phyloP scores from a whole-genome alignment of 2,888 invertebrate genomes.

The Monochamus alternatus region DNA sequence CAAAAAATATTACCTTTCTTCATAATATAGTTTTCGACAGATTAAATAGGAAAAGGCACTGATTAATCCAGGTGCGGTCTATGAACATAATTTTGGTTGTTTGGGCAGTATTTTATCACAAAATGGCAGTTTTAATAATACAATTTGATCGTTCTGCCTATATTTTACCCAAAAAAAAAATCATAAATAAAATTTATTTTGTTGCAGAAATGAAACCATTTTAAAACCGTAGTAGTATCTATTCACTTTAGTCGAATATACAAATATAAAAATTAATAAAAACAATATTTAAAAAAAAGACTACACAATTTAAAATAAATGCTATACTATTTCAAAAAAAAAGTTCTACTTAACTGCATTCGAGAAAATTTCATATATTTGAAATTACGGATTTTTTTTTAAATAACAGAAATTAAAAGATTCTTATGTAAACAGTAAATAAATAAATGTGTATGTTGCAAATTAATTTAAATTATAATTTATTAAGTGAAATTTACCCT shows the following conservation, averaged over 20 bases:
- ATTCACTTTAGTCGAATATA: neutral
- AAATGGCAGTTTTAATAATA: conserved; percentile 60
- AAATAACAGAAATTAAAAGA: too few species aligned
- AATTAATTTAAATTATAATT: too few species aligned
- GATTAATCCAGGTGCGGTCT: conserved; percentile 62
- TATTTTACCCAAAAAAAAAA: conserved; percentile 33
- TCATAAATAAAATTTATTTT: conserved; percentile 6
- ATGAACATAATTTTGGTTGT: conserved; percentile 60
- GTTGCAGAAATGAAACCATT: conserved; percentile 29
- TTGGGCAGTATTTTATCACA: conserved; percentile 66
- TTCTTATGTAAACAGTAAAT: too few species aligned
- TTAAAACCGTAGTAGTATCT: neutral
- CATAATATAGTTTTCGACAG: conserved; percentile 58
- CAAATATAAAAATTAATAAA: neutral
- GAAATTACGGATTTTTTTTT: too few species aligned
- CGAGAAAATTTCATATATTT: too few species aligned
- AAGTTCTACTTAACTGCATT: too few species aligned
- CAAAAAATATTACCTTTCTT: conserved; percentile 64
- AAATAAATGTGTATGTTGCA: too few species aligned
- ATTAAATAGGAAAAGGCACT: conserved; percentile 65
- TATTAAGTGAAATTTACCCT: neutral
- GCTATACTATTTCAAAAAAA: too few species aligned
- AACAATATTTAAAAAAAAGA: neutral
- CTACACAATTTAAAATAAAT: neutral
- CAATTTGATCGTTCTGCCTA: conserved; percentile 31